Conservation (phyloP, 2,113 vertebrate species). For the Hepsetus odoe region DNA sequence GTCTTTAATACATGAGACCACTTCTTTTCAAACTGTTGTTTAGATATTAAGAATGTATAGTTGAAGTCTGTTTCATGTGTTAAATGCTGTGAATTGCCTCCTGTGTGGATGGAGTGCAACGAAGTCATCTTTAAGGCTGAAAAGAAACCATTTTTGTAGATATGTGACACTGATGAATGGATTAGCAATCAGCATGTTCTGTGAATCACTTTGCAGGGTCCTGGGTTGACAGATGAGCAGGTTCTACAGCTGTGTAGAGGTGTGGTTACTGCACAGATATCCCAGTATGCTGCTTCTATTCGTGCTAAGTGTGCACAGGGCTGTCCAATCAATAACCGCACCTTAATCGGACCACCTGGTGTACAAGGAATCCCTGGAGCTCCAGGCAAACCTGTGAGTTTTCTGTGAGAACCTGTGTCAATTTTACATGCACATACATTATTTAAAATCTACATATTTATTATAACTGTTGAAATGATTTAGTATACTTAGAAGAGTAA, state of each 20-base stretch:
- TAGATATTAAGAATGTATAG: too few relatives aligned
- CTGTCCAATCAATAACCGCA: conserved; percentile 74
- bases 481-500: too few relatives aligned
- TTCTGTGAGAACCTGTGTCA: too few relatives aligned
- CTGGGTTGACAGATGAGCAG: conserved; percentile 76
- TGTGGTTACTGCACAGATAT: conserved; percentile 73
- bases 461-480: too few relatives aligned
- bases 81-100: too few relatives aligned
- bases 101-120: too few relatives aligned
- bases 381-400: conserved; percentile 69
- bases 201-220: conserved; percentile 65
- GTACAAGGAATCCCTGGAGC: conserved; percentile 61
- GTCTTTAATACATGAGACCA: too few relatives aligned
- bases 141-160: too few relatives aligned
- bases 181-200: not conserved
- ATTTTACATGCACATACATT: not conserved
- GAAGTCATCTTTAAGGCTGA: too few relatives aligned
- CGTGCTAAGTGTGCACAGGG: conserved; percentile 71
- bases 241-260: conserved; percentile 76
- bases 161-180: not conserved
- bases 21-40: too few relatives aligned
- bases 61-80: too few relatives aligned
- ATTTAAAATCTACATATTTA: too few relatives aligned
- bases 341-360: conserved; percentile 74
- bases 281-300: conserved; percentile 76